Evolutionary conservation across 2,113 vertebrate species (phyloP).

Genomic region (Tinamus guttatus): DNA sequence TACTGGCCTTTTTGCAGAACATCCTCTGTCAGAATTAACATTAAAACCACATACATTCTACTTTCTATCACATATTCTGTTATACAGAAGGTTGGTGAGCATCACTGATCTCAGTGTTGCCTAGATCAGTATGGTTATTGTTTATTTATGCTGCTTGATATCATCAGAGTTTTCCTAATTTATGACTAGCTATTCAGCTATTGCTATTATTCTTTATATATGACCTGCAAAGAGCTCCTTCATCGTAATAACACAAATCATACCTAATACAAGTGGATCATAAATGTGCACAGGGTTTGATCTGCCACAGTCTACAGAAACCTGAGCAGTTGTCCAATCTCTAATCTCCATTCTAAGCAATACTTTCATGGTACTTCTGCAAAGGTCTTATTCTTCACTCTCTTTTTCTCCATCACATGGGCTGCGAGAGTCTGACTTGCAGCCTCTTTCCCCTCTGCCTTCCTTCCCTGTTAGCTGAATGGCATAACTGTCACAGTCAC

Average conservation of each 20-base stretch:
- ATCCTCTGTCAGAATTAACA: not conserved
- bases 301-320: not conserved
- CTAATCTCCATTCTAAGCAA: not conserved
- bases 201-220: too few relatives aligned
- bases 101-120: not conserved
- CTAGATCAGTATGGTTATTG: not conserved
- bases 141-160: not conserved
- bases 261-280: not conserved
- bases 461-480: not conserved
- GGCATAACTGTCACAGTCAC: not conserved
- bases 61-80: not conserved
- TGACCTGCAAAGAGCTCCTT: not conserved
- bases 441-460: not conserved
- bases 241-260: not conserved
- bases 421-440: too few relatives aligned
- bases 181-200: not conserved
- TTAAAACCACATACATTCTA: not conserved
- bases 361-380: not conserved
- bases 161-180: not conserved
- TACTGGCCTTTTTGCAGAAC: not conserved
- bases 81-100: not conserved
- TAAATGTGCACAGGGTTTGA: not conserved
- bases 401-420: fast-evolving
- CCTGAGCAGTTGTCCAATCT: not conserved
- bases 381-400: not conserved